These are phyloP conservation scores for Gila orcuttii DNA, from an alignment of 2,113 vertebrate species.

Conservation along the genomic window DNA sequence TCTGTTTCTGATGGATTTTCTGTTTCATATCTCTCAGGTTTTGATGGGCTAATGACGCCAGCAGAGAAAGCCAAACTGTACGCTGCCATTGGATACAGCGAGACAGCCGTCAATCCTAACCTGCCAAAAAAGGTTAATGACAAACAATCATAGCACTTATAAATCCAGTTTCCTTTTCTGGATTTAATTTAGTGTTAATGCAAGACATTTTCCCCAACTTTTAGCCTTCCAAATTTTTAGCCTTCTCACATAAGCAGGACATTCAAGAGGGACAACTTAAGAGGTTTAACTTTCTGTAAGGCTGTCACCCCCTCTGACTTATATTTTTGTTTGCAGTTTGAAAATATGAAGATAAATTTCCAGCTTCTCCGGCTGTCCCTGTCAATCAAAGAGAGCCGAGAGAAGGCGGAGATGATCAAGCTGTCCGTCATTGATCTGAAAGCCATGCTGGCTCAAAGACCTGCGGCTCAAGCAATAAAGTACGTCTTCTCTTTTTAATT, in stretches of 20 bases:
- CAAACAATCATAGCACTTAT: not conserved
- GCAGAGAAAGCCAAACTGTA: slow-evolving; percentile 93
- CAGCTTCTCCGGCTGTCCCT: slow-evolving; percentile 86
- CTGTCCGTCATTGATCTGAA: slow-evolving; percentile 85
- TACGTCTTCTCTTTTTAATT: slow-evolving; percentile 59
- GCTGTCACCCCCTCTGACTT: not conserved
- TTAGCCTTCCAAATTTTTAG: not conserved
- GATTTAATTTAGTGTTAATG: too few species aligned
- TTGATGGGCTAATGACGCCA: slow-evolving; percentile 87
- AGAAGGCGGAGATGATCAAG: slow-evolving; percentile 84
- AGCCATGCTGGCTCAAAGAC: slow-evolving; percentile 85
- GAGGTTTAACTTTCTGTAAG: not conserved
- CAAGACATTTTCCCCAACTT: too few species aligned
- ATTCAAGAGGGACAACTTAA: too few species aligned
- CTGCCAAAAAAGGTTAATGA: slow-evolving; percentile 90
- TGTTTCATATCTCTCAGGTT: slow-evolving; percentile 71
- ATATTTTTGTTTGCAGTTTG: slow-evolving; percentile 81
- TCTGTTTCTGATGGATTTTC: not conserved
- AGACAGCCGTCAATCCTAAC: slow-evolving; percentile 89
- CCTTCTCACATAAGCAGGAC: not conserved
- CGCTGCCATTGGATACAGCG: slow-evolving; percentile 97
- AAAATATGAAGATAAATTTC: slow-evolving; percentile 89
- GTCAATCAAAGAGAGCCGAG: slow-evolving; percentile 83
- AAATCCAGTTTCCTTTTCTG: too few species aligned
- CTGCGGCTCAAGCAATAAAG: slow-evolving; percentile 94